phyloP scores from a whole-genome alignment of 1,140 invertebrate genomes.

The Platyscapa corneri region DNA sequence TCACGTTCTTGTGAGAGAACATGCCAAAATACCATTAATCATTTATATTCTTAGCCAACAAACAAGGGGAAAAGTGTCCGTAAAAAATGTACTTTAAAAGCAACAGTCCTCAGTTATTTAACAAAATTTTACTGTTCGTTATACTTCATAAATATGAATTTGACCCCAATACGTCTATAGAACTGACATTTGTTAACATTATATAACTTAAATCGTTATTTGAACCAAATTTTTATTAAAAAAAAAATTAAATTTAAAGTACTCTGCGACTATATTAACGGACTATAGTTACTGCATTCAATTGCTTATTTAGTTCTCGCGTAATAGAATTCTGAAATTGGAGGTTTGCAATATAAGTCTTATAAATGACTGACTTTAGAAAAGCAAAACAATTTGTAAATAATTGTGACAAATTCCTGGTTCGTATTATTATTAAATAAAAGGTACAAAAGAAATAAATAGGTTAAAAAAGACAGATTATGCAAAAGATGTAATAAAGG shows the following conservation, averaged over 20 bases:
- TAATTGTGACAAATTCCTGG: too few species aligned
- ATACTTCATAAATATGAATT: neutral
- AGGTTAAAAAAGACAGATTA: too few species aligned
- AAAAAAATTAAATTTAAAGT: neutral
- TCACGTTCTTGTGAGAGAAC: neutral
- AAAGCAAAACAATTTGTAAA: too few species aligned
- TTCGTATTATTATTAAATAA: too few species aligned
- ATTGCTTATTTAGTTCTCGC: neutral
- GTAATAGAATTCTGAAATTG: neutral
- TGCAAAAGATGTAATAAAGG: too few species aligned
- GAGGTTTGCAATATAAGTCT: too few species aligned
- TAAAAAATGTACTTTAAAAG: neutral
- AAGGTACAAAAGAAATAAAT: too few species aligned
- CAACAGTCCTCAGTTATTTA: neutral
- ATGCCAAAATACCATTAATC: conserved; percentile 1
- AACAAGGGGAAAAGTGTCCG: neutral
- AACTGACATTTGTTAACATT: neutral
- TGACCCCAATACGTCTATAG: neutral
- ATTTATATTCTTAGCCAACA: neutral
- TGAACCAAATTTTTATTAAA: neutral
- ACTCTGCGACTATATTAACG: too few species aligned
- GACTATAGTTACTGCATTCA: too few species aligned
- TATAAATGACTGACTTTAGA: too few species aligned
- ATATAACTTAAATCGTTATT: neutral
- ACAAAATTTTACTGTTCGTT: neutral